phyloP scores from a whole-genome alignment of 2,113 vertebrate species.

The Arothron firmamentum region DNA sequence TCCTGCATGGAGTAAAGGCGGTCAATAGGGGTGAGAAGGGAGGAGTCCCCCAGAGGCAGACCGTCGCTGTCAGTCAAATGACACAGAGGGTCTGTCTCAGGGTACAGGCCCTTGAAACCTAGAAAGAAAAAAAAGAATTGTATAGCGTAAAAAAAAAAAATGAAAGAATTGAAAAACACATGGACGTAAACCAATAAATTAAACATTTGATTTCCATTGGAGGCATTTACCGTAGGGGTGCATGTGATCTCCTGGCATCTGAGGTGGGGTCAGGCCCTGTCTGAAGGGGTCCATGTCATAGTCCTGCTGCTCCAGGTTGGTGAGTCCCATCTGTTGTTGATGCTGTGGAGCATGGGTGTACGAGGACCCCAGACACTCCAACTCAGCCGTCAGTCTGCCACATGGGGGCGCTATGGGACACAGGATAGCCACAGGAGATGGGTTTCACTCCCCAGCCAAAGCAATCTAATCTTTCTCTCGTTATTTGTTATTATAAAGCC shows the following conservation, averaged over 20 bases:
- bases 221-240: constrained; percentile 85
- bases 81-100: constrained; percentile 83
- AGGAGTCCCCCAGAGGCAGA: constrained; percentile 78
- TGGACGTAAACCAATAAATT: background rate
- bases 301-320: constrained; percentile 81
- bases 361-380: constrained; percentile 84
- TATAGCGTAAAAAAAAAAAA: background rate
- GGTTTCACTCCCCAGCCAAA: background rate
- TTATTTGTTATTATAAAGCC: background rate
- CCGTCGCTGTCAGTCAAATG: constrained; percentile 84
- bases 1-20: constrained; percentile 98
- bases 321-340: constrained; percentile 80
- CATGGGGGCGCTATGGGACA: constrained; percentile 75
- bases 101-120: constrained; percentile 87
- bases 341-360: constrained; percentile 73
- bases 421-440: constrained; percentile 1
- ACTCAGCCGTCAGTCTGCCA: constrained; percentile 59
- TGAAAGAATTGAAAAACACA: background rate
- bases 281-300: constrained; percentile 87
- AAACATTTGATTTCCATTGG: background rate
- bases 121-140: constrained; percentile 30
- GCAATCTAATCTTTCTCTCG: background rate
- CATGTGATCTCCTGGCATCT: constrained; percentile 99
- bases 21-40: constrained; percentile 91
- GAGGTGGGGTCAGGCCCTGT: constrained; percentile 93